Base-by-base conservation (phyloP, 2,888 invertebrate genomes). In the Ochlodes sylvanus region DNA sequence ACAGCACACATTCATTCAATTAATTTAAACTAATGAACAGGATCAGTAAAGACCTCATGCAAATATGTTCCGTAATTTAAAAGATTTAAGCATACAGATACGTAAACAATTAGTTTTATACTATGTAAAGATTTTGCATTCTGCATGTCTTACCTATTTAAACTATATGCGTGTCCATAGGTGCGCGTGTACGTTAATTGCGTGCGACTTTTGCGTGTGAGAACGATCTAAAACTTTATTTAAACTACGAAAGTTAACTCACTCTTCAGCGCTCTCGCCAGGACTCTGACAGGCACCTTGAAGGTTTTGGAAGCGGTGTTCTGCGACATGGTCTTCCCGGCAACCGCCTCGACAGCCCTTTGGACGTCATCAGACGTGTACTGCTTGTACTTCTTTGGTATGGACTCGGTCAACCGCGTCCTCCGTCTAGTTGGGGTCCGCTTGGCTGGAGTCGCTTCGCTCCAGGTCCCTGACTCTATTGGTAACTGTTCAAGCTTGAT, bases 311-410 rank as follows among this genome's bases (percentile, higher is more conserved):
- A 32, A 7, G 62, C 50, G 1, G 1, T 17, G 27, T 17, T 52
- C 34, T 52, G 34, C 2, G 52, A 62, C 52, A 62, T 52, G 9
- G 47, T 14, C 12, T 17, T 52, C 15, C 14, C 34, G 0, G 19
- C 14, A 0, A 62, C 62, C 12, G 38, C 62, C 6, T 62, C 52
- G 0, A 38, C 52, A 2, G 62, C 62, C 7, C 5, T 10, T 19
- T 38, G 50, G 12, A 62, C 19, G 7, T 62, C 52, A 1, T 50
- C 62, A 7, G 34, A 38, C 9, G 34, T 41, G 10, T 62, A 62
- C 52, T 52, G 50, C 52, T 52, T 62, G 38, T 62, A 62, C 62
- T 32, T 44, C 27, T 44, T 60, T 3, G 60, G 60, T 60, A 44
- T 60, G 7, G 41, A 14, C 21, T 52, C 52, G 21, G 21, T 27